phyloP scores from a whole-genome alignment of 1,140 invertebrate species.

The Psix sp. region DNA sequence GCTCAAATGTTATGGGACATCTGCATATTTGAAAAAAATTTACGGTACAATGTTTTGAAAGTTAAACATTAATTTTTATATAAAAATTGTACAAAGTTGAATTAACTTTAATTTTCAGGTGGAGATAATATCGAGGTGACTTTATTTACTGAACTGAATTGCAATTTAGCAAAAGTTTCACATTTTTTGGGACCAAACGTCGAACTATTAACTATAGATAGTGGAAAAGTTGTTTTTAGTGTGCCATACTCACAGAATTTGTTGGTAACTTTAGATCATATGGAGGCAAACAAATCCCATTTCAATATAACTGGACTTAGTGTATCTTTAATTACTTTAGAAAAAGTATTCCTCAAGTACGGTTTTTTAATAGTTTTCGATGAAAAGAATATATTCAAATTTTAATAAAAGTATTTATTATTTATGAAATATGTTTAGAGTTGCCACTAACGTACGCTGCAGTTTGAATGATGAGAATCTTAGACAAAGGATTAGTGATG shows the following conservation, averaged over 20 bases:
- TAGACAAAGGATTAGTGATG: slow-evolving; percentile 3
- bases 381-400: not conserved
- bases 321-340: slow-evolving; percentile 88
- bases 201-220: slow-evolving; percentile 64
- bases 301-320: slow-evolving; percentile 86
- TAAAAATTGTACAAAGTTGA: too few relatives aligned
- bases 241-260: slow-evolving; percentile 77
- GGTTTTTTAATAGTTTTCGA: too few relatives aligned
- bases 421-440: slow-evolving; percentile 1
- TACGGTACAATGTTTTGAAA: slow-evolving; percentile 84
- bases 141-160: slow-evolving; percentile 67
- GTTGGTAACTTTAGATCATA: slow-evolving; percentile 80
- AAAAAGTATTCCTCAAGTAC: slow-evolving; percentile 92
- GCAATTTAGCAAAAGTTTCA: slow-evolving; percentile 58
- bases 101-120: slow-evolving; percentile 33
- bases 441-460: slow-evolving; percentile 12
- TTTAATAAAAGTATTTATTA: too few relatives aligned
- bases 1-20: slow-evolving; percentile 88
- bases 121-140: slow-evolving; percentile 74
- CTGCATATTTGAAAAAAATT: slow-evolving; percentile 91
- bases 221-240: slow-evolving; percentile 71
- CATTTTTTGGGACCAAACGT: slow-evolving; percentile 60
- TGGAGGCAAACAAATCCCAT: slow-evolving; percentile 80
- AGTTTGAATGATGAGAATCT: slow-evolving; percentile 22
- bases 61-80: too few relatives aligned